phyloP scores from a whole-genome alignment of 2,888 invertebrate genomes.

The Chorisops tibialis region DNA sequence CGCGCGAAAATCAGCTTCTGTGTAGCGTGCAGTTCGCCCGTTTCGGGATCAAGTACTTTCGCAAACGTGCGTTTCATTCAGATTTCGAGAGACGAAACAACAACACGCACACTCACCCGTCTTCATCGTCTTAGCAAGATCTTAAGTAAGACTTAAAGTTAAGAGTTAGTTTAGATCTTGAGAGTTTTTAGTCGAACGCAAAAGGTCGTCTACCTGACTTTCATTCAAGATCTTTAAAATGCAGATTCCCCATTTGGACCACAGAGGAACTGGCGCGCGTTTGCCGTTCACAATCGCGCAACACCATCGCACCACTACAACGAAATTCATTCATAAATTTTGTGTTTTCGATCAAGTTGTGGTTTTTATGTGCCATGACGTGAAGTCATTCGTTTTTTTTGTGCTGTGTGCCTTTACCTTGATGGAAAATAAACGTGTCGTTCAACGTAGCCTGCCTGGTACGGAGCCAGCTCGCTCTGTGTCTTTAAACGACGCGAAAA shows the following conservation, averaged over 20 bases:
- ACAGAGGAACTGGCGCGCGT: not conserved
- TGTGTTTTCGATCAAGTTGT: slow-evolving; percentile 21
- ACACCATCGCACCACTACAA: slow-evolving; percentile 8
- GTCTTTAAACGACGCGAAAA: too few species aligned
- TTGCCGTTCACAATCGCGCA: slow-evolving; percentile 7
- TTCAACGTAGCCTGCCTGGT: too few species aligned
- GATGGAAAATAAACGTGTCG: too few species aligned
- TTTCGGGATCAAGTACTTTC: not conserved
- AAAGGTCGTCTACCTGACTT: slow-evolving; percentile 21
- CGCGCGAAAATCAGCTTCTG: slow-evolving; percentile 19
- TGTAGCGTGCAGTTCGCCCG: not conserved
- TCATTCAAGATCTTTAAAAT: not conserved
- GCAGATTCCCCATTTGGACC: too few species aligned
- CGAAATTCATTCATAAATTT: slow-evolving; percentile 22
- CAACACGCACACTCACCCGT: too few species aligned
- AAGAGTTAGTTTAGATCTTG: slow-evolving; percentile 17
- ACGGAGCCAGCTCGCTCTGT: too few species aligned
- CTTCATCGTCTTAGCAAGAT: too few species aligned
- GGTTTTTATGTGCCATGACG: slow-evolving; percentile 24
- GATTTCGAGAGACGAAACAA: slow-evolving; percentile 2
- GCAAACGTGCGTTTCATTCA: slow-evolving; percentile 5
- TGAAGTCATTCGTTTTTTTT: slow-evolving; percentile 25
- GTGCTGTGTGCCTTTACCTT: too few species aligned
- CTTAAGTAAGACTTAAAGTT: not conserved
- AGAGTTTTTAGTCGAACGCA: not conserved